These are phyloP conservation scores for Seladonia tumulorum DNA, from an alignment of 2,888 invertebrate genomes.

Conservation along the genomic window DNA sequence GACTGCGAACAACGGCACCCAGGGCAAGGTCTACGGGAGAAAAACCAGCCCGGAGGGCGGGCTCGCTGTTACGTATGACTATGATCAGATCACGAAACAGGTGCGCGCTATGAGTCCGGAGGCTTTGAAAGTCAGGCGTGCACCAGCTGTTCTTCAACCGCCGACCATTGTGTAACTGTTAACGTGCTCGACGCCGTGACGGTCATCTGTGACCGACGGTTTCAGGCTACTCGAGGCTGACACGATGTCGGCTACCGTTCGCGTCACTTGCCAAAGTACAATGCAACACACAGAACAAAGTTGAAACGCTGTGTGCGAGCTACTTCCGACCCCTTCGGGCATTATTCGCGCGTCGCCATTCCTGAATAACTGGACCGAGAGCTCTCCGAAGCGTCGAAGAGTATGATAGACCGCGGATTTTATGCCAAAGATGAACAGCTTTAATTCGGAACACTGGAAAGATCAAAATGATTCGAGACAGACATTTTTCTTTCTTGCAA, in stretches of 20 bases:
- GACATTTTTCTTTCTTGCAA: neutral
- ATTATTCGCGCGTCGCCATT: neutral
- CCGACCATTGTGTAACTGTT: constrained; percentile 89
- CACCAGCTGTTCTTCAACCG: constrained; percentile 95
- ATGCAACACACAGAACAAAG: neutral
- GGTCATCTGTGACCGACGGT: constrained; percentile 7
- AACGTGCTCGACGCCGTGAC: constrained; percentile 44
- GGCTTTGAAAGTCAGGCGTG: constrained; percentile 95
- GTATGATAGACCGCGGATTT: constrained; percentile 27
- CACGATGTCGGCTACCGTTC: neutral
- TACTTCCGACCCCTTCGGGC: no score
- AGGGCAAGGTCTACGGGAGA: constrained; percentile 61
- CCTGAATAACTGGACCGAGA: neutral
- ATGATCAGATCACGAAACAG: constrained; percentile 80
- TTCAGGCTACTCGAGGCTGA: neutral
- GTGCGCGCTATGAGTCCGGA: constrained; percentile 87
- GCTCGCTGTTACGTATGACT: constrained; percentile 81
- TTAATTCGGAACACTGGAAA: neutral
- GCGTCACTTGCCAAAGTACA: neutral
- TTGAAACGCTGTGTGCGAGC: neutral
- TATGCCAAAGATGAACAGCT: constrained; percentile 2
- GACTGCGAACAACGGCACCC: constrained; percentile 45
- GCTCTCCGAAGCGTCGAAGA: neutral
- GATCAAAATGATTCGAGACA: neutral
- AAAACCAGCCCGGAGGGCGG: constrained; percentile 75